phyloP scores from a whole-genome alignment of 2,797 vertebrate species.

The Gymnothorax javanicus region DNA sequence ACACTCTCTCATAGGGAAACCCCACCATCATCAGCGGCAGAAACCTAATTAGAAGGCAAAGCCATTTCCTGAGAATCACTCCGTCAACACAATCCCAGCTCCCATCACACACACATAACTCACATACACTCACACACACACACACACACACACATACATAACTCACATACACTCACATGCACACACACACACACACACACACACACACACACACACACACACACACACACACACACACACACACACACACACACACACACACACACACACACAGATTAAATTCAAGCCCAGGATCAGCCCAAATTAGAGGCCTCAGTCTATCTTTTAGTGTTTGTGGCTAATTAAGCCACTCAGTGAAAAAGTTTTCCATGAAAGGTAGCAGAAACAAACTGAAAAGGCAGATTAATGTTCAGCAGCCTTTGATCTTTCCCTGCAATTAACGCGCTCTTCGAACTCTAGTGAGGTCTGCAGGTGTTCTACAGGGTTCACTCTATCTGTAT shows the following conservation, averaged over 20 bases:
- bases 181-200: constrained; percentile 23
- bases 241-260: constrained; percentile 26
- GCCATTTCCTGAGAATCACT: constrained; percentile 43
- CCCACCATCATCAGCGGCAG: constrained; percentile 33
- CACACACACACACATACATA: constrained; percentile 24
- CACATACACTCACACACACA: constrained; percentile 56
- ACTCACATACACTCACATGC: too few relatives aligned
- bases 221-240: constrained; percentile 51
- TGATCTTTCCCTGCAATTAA: constrained; percentile 6
- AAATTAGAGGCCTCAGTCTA: constrained; percentile 27
- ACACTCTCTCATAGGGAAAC: constrained; percentile 32
- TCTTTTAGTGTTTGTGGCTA: constrained; percentile 25
- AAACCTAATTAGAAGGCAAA: constrained; percentile 40
- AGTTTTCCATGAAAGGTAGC: constrained; percentile 37
- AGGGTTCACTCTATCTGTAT: too few relatives aligned
- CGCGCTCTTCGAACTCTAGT: too few relatives aligned
- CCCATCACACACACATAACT: constrained; percentile 26
- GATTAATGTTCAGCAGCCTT: constrained; percentile 35
- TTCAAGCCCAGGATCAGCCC: constrained; percentile 22
- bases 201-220: constrained; percentile 43
- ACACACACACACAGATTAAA: constrained; percentile 25
- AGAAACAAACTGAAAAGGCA: constrained; percentile 26
- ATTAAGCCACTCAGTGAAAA: constrained; percentile 26
- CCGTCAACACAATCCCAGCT: constrained; percentile 44
- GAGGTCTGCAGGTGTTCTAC: too few relatives aligned